These are phyloP conservation scores for Calycopis cecrops DNA, from an alignment of 1,140 invertebrate species.

Conservation along the genomic window DNA sequence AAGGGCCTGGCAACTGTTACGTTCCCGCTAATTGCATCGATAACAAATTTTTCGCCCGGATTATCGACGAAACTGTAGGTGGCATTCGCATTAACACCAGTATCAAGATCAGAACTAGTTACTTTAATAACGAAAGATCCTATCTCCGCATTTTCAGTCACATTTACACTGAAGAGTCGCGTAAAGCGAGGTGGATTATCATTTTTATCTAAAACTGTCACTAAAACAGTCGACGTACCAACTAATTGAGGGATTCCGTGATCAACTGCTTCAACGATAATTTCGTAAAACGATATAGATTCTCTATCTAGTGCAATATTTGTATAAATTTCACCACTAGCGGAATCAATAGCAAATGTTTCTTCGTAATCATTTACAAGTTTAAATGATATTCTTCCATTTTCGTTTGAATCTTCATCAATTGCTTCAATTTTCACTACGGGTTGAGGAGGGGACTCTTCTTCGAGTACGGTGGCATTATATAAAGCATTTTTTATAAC, in stretches of 20 bases:
- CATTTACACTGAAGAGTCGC: constrained; percentile 92
- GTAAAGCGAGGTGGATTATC: constrained; percentile 97
- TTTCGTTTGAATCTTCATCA: constrained; percentile 91
- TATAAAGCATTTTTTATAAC: constrained; percentile 88
- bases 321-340: constrained; percentile 90
- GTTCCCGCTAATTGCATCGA: constrained; percentile 91
- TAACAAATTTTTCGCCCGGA: constrained; percentile 90
- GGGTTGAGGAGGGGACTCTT: constrained; percentile 86
- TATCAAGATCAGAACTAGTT: constrained; percentile 92
- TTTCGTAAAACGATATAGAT: constrained; percentile 86
- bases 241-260: constrained; percentile 88
- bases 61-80: constrained; percentile 93
- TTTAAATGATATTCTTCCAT: constrained; percentile 88
- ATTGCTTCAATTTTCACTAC: constrained; percentile 87
- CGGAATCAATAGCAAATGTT: constrained; percentile 87
- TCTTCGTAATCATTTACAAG: constrained; percentile 85
- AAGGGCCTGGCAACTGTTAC: constrained; percentile 91
- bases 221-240: constrained; percentile 88
- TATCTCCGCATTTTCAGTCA: constrained; percentile 95
- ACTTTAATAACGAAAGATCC: constrained; percentile 95
- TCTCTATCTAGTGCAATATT: constrained; percentile 92
- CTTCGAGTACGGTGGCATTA: constrained; percentile 89
- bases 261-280: constrained; percentile 91
- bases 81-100: constrained; percentile 91
- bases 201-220: constrained; percentile 93